These are phyloP conservation scores for Blennius ocellaris DNA, from an alignment of 2,113 vertebrate species.

Conservation along the genomic window DNA sequence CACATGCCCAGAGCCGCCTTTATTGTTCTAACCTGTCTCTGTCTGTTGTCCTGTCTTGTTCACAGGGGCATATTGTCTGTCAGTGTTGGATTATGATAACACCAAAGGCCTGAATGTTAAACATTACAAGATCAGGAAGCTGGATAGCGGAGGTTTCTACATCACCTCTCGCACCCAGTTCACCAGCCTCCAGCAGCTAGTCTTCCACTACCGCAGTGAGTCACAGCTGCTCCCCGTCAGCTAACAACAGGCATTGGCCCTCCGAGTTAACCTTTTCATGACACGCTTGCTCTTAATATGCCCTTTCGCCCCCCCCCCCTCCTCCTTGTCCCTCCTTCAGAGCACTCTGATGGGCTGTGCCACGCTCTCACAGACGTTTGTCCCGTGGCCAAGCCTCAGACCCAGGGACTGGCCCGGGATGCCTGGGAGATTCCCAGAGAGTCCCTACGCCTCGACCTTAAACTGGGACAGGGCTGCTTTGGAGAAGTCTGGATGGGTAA, in stretches of 20 bases:
- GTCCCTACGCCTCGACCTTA: slow-evolving; percentile 93
- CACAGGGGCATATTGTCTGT: slow-evolving; percentile 96
- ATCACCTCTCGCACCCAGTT: slow-evolving; percentile 98
- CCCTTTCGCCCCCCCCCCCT: background rate
- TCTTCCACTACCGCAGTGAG: slow-evolving; percentile 91
- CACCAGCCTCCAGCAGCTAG: slow-evolving; percentile 94
- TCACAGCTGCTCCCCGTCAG: background rate
- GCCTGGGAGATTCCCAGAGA: slow-evolving; percentile 98
- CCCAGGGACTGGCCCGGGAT: slow-evolving; percentile 94
- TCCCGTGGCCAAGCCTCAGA: slow-evolving; percentile 95
- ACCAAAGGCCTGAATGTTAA: slow-evolving; percentile 96
- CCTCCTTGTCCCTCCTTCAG: slow-evolving; percentile 66
- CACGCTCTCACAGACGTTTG: slow-evolving; percentile 93
- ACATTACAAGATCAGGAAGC: slow-evolving; percentile 97
- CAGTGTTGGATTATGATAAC: slow-evolving; percentile 93
- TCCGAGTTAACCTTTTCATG: background rate
- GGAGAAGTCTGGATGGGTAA: slow-evolving; percentile 99
- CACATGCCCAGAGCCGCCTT: slow-evolving; percentile 14
- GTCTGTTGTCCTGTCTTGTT: slow-evolving; percentile 34
- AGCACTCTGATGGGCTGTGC: slow-evolving; percentile 94
- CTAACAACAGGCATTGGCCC: background rate
- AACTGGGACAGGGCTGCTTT: slow-evolving; percentile 97
- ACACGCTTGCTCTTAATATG: background rate
- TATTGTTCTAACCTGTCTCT: slow-evolving; percentile 46
- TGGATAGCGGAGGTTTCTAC: slow-evolving; percentile 96